These are phyloP conservation scores for Dicrostonyx torquatus DNA, from an alignment of 2,797 vertebrate species.

Conservation along the genomic window DNA sequence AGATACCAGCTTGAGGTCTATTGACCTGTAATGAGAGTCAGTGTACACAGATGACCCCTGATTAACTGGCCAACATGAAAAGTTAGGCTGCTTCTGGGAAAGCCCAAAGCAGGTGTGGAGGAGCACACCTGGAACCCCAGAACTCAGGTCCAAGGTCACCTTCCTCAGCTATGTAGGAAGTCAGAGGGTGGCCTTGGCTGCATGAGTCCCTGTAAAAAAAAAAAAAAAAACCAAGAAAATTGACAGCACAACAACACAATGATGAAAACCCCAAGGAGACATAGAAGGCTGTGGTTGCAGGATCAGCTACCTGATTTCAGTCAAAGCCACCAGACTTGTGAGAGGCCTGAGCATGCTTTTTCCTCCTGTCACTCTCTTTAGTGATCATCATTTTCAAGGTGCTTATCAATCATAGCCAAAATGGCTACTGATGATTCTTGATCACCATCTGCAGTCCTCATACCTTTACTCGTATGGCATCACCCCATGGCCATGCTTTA, in stretches of 20 bases:
- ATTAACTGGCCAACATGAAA: not conserved
- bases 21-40: not conserved
- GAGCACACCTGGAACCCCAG: not conserved
- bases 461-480: not conserved
- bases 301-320: conserved; percentile 29
- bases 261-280: not conserved
- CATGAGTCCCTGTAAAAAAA: not conserved
- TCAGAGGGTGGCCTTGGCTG: too few relatives aligned
- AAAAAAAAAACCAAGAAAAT: not conserved
- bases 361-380: not conserved
- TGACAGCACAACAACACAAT: not conserved
- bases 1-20: conserved; percentile 51
- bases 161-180: not conserved
- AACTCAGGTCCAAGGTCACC: not conserved
- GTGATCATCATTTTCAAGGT: not conserved
- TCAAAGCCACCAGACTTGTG: not conserved
- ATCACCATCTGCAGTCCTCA: not conserved
- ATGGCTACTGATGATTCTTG: not conserved
- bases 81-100: not conserved
- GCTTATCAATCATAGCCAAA: not conserved
- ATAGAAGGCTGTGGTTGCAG: accelerated
- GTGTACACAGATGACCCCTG: not conserved
- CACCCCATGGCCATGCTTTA: not conserved
- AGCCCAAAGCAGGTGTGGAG: not conserved
- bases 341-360: not conserved